Evolutionary conservation across 2,888 invertebrate genomes (phyloP), one percentile per base, ranked within the genome.

Genomic region (Callosobruchus maculatus): DNA sequence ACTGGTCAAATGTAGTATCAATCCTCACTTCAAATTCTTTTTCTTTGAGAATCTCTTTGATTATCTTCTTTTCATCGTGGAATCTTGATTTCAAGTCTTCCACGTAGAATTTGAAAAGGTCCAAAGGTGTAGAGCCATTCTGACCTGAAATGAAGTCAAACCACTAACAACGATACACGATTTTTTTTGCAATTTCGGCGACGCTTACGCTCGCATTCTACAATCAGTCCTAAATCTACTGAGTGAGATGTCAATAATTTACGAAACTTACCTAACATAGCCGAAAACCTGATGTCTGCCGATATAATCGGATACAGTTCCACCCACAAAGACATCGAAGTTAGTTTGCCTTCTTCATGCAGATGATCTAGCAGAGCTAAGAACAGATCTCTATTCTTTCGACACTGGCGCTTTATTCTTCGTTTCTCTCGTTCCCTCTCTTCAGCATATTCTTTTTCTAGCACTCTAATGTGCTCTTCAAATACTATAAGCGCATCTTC

Each of bases 311-410:
- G 97, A 88, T 98, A 99, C 21, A 99, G 88, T 86, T 99, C 98
- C 68, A 97, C 97, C 99, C 99, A 99, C 26, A 98, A 88, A 0
- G 99, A 99, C 97, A 99, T 98, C 0, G 99, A 99, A 0, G 98
- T 98, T 67, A 99, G 88, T 87, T 98, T 98, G 20, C 98, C 98
- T 86, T 97, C 96, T 85, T 98, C 98, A 81, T 99, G 99, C 21
- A 99, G 89, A 81, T 97, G 93, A 85, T 98, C 97, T 67, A 99
- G 88, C 73, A 99, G 88, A 4, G 95, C 92, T 86, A 96, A 89
- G 86, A 99, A 99, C 75, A 95, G 94, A 86, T 99, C 99, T 73
- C 99, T 91, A 86, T 98, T 98, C 87, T 99, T 99, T 49, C 99
- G 90, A 82, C 97, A 97, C 81, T 95, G 95, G 31, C 99, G 89